Percentiles rank a stretch among this genome's conserved stretches.
phyloP scores from a whole-genome alignment of 2,797 vertebrate genomes.

The Ctenochaetus hawaiiensis region DNA sequence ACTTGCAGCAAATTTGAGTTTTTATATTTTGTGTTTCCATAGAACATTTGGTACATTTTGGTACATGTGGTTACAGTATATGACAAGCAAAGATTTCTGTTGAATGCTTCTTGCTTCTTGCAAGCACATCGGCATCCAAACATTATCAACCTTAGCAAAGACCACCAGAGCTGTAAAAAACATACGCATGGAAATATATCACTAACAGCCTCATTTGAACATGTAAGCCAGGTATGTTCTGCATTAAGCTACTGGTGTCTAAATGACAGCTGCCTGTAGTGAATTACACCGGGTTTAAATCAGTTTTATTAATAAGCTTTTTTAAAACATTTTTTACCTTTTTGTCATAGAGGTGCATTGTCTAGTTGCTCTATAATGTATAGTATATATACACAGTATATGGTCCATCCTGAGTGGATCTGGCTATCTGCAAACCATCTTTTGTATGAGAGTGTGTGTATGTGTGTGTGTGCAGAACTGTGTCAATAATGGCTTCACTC shows the following conservation, averaged over 20 bases:
- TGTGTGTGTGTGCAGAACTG: background rate
- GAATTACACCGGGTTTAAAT: background rate
- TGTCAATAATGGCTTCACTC: slow-evolving; percentile 28
- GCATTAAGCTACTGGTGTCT: background rate
- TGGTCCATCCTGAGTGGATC: background rate
- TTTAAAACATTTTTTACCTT: background rate
- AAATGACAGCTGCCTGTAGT: too few relatives aligned
- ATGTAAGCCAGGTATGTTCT: background rate
- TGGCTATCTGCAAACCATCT: background rate
- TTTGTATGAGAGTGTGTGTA: background rate
- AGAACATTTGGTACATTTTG: background rate
- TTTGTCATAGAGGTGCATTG: background rate
- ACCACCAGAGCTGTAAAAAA: background rate
- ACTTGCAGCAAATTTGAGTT: background rate
- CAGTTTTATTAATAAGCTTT: background rate
- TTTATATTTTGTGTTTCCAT: background rate
- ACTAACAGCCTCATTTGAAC: background rate
- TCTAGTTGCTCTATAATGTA: background rate
- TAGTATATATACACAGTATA: background rate
- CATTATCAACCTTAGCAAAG: background rate
- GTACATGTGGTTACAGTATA: background rate
- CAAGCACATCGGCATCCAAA: background rate
- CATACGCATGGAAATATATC: background rate
- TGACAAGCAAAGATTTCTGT: background rate
- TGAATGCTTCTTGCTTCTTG: background rate